phyloP scores from a whole-genome alignment of 2,113 vertebrate genomes.

The Dermatemys mawii region DNA sequence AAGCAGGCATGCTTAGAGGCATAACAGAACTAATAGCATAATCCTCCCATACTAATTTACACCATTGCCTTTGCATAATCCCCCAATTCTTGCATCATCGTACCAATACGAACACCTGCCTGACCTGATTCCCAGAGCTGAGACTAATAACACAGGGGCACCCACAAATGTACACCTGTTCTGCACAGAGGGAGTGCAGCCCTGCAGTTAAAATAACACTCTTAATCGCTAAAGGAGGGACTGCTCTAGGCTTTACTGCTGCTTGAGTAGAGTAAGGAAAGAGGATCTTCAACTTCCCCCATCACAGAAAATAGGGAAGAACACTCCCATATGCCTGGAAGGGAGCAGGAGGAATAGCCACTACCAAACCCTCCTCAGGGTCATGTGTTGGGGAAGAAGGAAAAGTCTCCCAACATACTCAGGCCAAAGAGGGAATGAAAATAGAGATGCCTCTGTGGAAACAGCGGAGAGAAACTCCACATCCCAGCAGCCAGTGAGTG shows the following conservation, averaged over 20 bases:
- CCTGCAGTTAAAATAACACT: neutral
- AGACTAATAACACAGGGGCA: neutral
- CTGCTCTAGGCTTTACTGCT: neutral
- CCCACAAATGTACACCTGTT: neutral
- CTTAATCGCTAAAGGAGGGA: neutral
- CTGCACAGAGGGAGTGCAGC: neutral
- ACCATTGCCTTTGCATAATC: neutral
- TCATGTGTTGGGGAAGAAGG: neutral
- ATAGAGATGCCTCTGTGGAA: neutral
- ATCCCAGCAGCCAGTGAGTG: neutral
- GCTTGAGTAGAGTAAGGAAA: neutral
- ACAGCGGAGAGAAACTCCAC: neutral
- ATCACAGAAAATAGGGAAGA: neutral
- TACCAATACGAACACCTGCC: neutral
- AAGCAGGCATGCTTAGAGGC: neutral
- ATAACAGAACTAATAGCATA: neutral
- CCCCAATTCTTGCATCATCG: neutral
- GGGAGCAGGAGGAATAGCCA: neutral
- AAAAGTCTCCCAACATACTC: neutral
- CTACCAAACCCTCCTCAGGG: neutral
- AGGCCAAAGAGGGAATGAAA: neutral
- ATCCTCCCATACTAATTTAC: neutral
- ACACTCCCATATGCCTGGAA: neutral
- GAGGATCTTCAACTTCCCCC: neutral
- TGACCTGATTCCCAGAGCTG: neutral